phyloP scores from a whole-genome alignment of 1,140 invertebrate genomes.

The Leptinotarsa texana region DNA sequence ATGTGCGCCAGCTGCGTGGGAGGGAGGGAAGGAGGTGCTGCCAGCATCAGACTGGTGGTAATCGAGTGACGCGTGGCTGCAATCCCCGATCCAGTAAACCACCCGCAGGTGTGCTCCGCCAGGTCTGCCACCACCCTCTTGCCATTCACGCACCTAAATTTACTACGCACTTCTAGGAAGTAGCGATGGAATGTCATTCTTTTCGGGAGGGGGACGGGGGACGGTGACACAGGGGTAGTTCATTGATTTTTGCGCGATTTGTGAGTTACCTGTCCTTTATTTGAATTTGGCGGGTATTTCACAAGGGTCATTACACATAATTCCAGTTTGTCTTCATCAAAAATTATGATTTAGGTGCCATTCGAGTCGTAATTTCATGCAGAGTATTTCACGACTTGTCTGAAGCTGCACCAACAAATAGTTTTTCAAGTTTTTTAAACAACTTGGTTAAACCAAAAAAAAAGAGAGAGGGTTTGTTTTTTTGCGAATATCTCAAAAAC shows the following conservation, averaged over 20 bases:
- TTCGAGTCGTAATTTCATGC: too few relatives aligned
- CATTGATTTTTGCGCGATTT: neutral
- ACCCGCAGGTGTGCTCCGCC: conserved; percentile 39
- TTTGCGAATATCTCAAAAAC: too few relatives aligned
- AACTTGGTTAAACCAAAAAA: too few relatives aligned
- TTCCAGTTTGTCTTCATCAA: too few relatives aligned
- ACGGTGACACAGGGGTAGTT: neutral
- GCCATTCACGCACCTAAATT: conserved; percentile 8
- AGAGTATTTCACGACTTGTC: too few relatives aligned
- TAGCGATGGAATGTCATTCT: conserved; percentile 4
- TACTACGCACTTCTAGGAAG: conserved; percentile 16
- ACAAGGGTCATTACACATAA: too few relatives aligned
- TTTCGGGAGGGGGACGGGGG: neutral
- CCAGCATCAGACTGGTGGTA: conserved; percentile 1
- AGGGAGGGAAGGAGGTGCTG: neutral
- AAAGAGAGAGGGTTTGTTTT: too few relatives aligned
- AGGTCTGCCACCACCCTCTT: neutral
- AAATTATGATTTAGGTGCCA: too few relatives aligned
- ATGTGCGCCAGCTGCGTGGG: conserved; percentile 38
- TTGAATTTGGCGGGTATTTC: neutral
- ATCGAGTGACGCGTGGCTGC: conserved; percentile 36
- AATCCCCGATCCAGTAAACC: conserved; percentile 33
- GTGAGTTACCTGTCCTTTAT: neutral
- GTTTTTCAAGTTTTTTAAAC: too few relatives aligned
- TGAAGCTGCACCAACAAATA: too few relatives aligned